These are phyloP conservation scores for Rhimphoctona megacephalus DNA, from an alignment of 2,888 invertebrate species.

Conservation along the genomic window DNA sequence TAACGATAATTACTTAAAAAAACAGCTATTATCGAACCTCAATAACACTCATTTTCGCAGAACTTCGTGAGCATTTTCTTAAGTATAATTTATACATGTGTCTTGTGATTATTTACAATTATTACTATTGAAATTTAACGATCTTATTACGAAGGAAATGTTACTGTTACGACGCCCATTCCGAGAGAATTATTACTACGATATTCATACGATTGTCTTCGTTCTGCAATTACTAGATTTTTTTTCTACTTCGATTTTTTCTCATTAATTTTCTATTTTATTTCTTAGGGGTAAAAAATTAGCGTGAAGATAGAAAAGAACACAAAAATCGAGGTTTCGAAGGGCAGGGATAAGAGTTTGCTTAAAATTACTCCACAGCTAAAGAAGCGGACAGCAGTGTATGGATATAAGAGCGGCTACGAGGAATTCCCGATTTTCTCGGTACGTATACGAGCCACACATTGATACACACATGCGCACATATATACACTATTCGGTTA, in stretches of 20 bases:
- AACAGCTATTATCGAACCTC: background rate
- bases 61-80: background rate
- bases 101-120: background rate
- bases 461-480: background rate
- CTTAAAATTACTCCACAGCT: constrained; percentile 61
- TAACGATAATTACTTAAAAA: background rate
- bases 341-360: constrained; percentile 25
- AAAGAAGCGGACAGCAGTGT: constrained; percentile 32
- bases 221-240: background rate
- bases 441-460: constrained; percentile 70
- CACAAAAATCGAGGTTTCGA: background rate
- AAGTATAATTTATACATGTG: background rate
- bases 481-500: constrained; percentile 58
- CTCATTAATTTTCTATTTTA: background rate
- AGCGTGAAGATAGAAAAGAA: constrained; percentile 9
- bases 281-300: background rate
- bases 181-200: background rate
- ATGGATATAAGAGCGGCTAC: constrained; percentile 54
- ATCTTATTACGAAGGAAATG: background rate
- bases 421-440: constrained; percentile 81
- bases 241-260: background rate
- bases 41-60: constrained; percentile 1
- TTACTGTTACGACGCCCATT: background rate
- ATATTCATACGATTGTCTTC: background rate
- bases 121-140: constrained; percentile 22